Base-by-base conservation (phyloP, 2,888 invertebrate genomes). In the Melangyna quadrimaculata region DNA sequence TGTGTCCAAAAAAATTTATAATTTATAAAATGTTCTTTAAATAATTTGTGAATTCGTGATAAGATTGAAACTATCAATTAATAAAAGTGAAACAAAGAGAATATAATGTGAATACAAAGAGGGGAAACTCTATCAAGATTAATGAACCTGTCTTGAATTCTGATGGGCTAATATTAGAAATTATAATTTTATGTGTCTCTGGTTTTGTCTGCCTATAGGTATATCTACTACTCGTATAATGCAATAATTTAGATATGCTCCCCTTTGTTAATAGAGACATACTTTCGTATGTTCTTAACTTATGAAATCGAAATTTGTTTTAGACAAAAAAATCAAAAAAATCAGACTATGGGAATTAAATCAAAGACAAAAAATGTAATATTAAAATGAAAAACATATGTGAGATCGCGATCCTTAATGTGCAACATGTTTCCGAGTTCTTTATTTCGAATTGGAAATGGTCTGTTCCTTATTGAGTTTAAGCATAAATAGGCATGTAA, bases 91-190 rank as follows among this genome's bases (percentile, higher is more conserved):
- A 51, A 48, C 27, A 59, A 57, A 71, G 55, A 35, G 51, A 29
- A 45, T n/a, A 19, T 4, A 27, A 53, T 19, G 2, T 7, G 27
- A n/a, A 27, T 1, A 55, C 29, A 32, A 40, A 37, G 57, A 48
- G 45, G 9, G 45, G 51, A 22, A 40, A 63, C 35, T 51, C 73
- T 63, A 69, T 73, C 72, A 81, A 81, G 77, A 86, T 81, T 78
- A 75, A 81, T 81, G 81, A 81, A 86, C 86, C 86, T 86, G 86
- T 86, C 81, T 45, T 73, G 81, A 55, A 59, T 72, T 72, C 35
- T 57, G 29, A n/a, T 29, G 29, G 63, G 73, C 78, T 86, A 86
- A 86, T 81, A 81, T 78, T 86, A 86, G 86, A 86, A 77, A 71
- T 32, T 75, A 67, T 74, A 19, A 65, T 70, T 69, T 77, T 73